Evolutionary conservation across 2,797 vertebrate species (phyloP).

Genomic region (Micropoecilia bifurca): DNA sequence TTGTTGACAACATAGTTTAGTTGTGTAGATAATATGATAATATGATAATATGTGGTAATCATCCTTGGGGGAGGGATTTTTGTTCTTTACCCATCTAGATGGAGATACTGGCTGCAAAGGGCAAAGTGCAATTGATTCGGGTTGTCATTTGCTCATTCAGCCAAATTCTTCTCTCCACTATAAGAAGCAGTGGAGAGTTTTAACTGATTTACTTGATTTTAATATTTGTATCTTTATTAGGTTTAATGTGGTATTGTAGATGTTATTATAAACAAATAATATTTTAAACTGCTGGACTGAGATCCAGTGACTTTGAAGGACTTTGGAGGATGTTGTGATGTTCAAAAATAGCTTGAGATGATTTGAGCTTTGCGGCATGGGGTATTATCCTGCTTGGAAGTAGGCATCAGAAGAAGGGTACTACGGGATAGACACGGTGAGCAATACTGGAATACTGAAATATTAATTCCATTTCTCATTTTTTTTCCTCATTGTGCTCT

Average conservation of each 20-base stretch:
- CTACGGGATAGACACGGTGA: neutral
- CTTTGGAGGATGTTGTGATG: neutral
- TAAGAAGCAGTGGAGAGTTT: neutral
- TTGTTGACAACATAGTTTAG: neutral
- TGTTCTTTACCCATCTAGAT: neutral
- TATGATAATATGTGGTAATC: neutral
- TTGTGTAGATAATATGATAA: neutral
- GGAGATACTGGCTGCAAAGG: neutral
- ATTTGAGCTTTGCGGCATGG: neutral
- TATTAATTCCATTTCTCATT: neutral
- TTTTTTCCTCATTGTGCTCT: neutral
- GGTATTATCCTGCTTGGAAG: neutral
- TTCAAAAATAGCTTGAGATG: neutral
- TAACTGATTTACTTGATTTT: neutral
- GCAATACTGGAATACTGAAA: neutral
- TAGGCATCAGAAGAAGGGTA: neutral
- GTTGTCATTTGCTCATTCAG: neutral
- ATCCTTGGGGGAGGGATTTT: neutral
- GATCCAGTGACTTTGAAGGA: neutral
- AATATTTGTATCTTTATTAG: neutral
- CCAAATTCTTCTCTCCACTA: neutral
- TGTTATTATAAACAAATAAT: neutral
- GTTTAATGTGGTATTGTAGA: neutral
- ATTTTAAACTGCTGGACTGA: neutral
- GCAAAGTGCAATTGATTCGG: neutral